Base-by-base conservation (phyloP, 1,140 invertebrate species). In the Hyphantria cunea region DNA sequence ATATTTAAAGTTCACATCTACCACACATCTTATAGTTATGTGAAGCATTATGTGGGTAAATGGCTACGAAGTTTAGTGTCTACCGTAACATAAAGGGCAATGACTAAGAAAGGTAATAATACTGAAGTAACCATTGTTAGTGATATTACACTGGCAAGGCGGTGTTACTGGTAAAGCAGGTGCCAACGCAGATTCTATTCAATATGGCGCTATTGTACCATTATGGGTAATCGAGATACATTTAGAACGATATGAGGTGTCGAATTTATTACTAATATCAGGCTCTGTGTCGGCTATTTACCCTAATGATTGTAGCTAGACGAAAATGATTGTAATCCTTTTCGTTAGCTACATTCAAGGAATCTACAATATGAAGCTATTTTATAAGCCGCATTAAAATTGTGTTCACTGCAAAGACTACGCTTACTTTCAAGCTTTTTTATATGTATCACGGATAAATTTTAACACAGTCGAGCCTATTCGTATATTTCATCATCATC, bases 141-240 rank as follows among this genome's bases (percentile, higher is more conserved):
- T 33, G 66, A 45, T 42, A 15, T 59, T 62, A 62, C 59, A 54
- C 51, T n/a, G 9, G 55, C 41, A 34, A 34, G 49, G 63, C 62
- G 61, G 49, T 70, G 62, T 65, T 66, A 60, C 50, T 58, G 54
- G 64, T 67, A 63, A 73, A 73, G 70, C 75, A 80, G 72, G 77
- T 80, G 75, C 66, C 72, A 71, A 70, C 65, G 51, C 58, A 61
- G 59, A 54, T 65, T 55, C 68, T 60, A 74, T 81, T 79, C 68
- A 76, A 79, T 74, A 76, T 69, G 64, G 65, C 65, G 60, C 72
- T 63, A 78, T 81, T 77, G 78, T 78, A 60, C 74, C 74, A 70
- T 77, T 81, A 81, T 75, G 74, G 76, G 76, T 75, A 77, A 81
- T 76, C 70, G 76, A 66, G 67, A 78, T 73, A 73, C 71, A 70